Evolutionary conservation across 2,888 invertebrate genomes (phyloP).

Genomic region (Microchrysa polita): DNA sequence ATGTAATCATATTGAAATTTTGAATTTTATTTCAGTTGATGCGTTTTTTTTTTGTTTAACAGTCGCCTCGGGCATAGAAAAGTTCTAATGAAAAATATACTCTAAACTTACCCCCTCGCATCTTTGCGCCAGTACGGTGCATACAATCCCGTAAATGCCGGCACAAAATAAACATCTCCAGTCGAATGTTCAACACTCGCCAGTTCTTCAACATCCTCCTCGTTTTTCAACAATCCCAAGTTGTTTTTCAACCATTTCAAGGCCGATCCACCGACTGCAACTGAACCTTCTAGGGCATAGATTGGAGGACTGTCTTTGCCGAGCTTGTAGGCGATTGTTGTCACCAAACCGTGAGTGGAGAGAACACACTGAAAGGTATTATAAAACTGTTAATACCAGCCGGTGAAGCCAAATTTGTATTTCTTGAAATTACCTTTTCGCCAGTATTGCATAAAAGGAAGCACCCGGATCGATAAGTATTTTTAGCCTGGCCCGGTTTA

Average conservation of each 20-base stretch:
- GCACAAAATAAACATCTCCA: constrained; percentile 97
- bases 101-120: constrained; percentile 85
- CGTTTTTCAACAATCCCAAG: constrained; percentile 82
- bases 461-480: constrained; percentile 94
- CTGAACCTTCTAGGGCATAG: constrained; percentile 96
- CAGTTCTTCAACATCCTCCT: constrained; percentile 75
- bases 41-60: no score
- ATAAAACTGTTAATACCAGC: neutral
- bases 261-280: constrained; percentile 92
- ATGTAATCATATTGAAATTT: no score
- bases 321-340: constrained; percentile 90
- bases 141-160: constrained; percentile 95
- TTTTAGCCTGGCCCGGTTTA: constrained; percentile 88
- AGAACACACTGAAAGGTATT: constrained; percentile 78
- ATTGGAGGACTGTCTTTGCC: constrained; percentile 81
- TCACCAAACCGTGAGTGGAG: constrained; percentile 87
- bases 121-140: constrained; percentile 99
- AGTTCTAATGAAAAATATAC: no score
- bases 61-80: no score
- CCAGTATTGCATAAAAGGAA: constrained; percentile 97
- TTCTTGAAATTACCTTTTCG: constrained; percentile 61
- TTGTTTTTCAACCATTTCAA: constrained; percentile 94
- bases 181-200: constrained; percentile 86
- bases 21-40: no score
- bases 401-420: neutral